These are phyloP conservation scores for Microplitis manilae DNA, from an alignment of 2,888 invertebrate species.

Conservation along the genomic window DNA sequence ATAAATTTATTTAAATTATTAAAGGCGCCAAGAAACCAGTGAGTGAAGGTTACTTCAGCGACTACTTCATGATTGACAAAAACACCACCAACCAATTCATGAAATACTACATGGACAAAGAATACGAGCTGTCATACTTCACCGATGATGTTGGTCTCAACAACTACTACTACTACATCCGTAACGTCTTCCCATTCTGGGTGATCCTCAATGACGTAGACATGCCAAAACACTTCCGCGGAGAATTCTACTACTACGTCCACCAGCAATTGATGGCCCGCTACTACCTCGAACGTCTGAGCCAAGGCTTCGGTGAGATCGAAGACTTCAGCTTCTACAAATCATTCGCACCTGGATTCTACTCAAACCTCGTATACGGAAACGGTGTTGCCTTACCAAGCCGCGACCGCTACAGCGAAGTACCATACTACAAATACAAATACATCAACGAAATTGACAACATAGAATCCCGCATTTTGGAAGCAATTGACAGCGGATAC, in stretches of 20 bases:
- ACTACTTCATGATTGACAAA: conserved; percentile 75
- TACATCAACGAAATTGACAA: conserved; percentile 60
- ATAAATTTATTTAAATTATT: too few species aligned
- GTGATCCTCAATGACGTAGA: conserved; percentile 74
- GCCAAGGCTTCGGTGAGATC: conserved; percentile 77
- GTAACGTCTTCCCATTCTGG: conserved; percentile 80
- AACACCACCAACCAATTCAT: conserved; percentile 76
- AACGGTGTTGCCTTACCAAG: conserved; percentile 77
- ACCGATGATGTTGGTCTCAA: conserved; percentile 81
- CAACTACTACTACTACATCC: conserved; percentile 79
- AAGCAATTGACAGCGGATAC: conserved; percentile 65
- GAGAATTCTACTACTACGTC: conserved; percentile 78
- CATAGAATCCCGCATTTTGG: conserved; percentile 60
- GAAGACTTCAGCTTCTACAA: conserved; percentile 75
- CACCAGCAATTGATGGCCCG: conserved; percentile 80
- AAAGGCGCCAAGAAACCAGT: conserved; percentile 48
- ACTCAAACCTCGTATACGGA: conserved; percentile 77
- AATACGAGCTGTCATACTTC: conserved; percentile 79
- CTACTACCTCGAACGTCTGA: conserved; percentile 81
- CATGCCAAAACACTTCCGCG: conserved; percentile 76
- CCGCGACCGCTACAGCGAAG: conserved; percentile 72
- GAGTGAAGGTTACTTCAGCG: conserved; percentile 49
- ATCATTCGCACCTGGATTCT: conserved; percentile 74
- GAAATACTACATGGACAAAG: conserved; percentile 72
- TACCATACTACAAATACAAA: conserved; percentile 64